Evolutionary conservation across 2,888 invertebrate genomes (phyloP).

Genomic region (Cantharis rustica): DNA sequence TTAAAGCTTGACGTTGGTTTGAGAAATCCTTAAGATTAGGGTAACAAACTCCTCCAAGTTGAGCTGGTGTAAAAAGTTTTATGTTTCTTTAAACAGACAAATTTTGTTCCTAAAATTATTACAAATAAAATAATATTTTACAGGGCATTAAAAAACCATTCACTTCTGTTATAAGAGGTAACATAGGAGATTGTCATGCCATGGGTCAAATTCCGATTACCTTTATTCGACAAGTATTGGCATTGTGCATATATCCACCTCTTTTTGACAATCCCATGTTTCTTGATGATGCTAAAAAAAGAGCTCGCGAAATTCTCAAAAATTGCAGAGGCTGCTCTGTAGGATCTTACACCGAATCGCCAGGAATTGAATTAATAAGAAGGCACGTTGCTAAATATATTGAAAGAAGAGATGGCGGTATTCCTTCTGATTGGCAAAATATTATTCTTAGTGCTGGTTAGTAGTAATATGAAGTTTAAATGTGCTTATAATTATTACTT

Average conservation of each 20-base stretch:
- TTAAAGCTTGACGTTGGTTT: too few relatives aligned
- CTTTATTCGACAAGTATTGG: constrained; percentile 84
- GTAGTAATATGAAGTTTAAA: background rate
- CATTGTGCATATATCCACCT: constrained; percentile 71
- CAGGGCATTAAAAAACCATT: constrained; percentile 85
- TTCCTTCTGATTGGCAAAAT: constrained; percentile 70
- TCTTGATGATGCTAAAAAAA: constrained; percentile 79
- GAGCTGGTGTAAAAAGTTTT: too few relatives aligned
- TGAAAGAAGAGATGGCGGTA: constrained; percentile 71
- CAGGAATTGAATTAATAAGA: constrained; percentile 84
- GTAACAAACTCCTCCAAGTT: too few relatives aligned
- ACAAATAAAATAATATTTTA: background rate
- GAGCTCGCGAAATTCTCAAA: constrained; percentile 66
- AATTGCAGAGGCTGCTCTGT: constrained; percentile 77
- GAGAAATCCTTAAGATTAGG: too few relatives aligned
- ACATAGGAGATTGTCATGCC: constrained; percentile 96
- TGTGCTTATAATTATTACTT: background rate
- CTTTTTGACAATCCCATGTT: constrained; percentile 70
- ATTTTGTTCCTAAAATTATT: background rate
- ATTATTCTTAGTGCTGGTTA: constrained; percentile 76
- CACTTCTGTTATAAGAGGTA: constrained; percentile 85
- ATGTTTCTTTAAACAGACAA: too few relatives aligned
- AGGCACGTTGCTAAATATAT: constrained; percentile 85
- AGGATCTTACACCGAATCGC: constrained; percentile 84
- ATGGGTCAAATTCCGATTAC: constrained; percentile 92